Base-by-base conservation (phyloP, 2,888 invertebrate species). In the Eupithecia pulchellata region DNA sequence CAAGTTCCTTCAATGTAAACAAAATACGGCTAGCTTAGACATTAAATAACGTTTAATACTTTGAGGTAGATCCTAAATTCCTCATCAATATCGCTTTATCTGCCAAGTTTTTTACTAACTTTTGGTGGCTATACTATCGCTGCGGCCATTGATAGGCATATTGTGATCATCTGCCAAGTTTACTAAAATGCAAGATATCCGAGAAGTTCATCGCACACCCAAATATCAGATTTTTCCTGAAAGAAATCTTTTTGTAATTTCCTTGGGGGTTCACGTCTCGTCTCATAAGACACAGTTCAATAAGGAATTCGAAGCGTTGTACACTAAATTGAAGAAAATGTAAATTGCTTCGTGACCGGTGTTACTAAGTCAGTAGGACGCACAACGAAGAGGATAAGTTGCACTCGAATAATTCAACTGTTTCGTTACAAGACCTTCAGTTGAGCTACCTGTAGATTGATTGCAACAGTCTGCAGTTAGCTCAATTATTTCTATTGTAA, bases 311-410 rank as follows among this genome's bases (percentile, higher is more conserved):
- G 78, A 83, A 80, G 77, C 84, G 82, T 77, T 84, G 84, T 84
- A 83, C 82, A 84, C 86, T 88, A 92, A 92, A 91, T 92, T 92
- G 92, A 91, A 92, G 88, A 87, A 91, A 92, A 92, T 91, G 90
- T 90, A 91, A 90, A 92, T 91, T 82, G 84, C 69, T 83, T 75
- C 91, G 91, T 92, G 92, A 79, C 77, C 74, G 77, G 78, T 90
- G 74, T 81, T 77, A 85, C 29, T 42, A 32, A 58, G 29, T 20
- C 25, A 3, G 32, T 11, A 68, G 14, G 13, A 34, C 63, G 72
- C 68, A 68, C 58, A 62, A 6, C 60, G 60, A 72, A 72, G 63
- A 42, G 68, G 25, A 60, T 25, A 36, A 32, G n/a, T 60, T 60
- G 58, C 58, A 60, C 58, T 60, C 11, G 52, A 25, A 52, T 11